Percentiles rank a stretch among this genome's conserved stretches.
Conservation (phyloP, 37 sponge, comb jelly and placozoan species). For the Beroe forskalii region DNA sequence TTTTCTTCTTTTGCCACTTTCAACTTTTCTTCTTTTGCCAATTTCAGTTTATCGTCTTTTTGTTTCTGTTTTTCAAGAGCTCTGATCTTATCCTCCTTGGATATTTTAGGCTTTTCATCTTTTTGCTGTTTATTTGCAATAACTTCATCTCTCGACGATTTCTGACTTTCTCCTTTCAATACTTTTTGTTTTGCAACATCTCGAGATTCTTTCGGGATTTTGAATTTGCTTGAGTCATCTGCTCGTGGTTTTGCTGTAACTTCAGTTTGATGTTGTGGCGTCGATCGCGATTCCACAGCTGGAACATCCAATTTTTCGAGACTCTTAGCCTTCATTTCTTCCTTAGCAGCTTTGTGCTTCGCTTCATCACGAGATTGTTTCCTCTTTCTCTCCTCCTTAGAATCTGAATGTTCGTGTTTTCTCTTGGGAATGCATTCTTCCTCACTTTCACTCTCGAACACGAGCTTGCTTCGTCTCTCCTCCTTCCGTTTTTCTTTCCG, state of each 20-base stretch:
- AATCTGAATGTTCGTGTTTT: slow-evolving; percentile 7
- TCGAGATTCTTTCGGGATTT: not conserved
- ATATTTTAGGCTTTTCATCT: not conserved
- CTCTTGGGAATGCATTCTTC: not conserved
- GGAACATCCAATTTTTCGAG: not conserved
- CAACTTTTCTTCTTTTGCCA: not conserved
- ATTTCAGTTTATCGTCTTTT: too few species aligned
- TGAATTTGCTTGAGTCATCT: not conserved
- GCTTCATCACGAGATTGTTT: not conserved
- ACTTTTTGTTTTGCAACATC: not conserved
- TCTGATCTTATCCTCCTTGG: not conserved
- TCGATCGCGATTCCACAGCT: not conserved
- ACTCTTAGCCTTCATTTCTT: not conserved
- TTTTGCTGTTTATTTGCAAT: not conserved
- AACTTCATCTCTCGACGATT: too few species aligned
- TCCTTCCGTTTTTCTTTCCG: not conserved
- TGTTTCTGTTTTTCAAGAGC: not conserved
- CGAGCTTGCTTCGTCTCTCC: not conserved
- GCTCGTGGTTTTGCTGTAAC: not conserved
- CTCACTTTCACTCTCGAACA: not conserved
- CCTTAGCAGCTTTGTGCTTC: not conserved
- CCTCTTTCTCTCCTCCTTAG: not conserved
- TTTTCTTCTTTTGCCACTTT: not conserved
- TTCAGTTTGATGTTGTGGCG: not conserved
- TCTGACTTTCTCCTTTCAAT: not conserved